Evolutionary conservation across 2,888 invertebrate species (phyloP).

Genomic region (Cyrtodaria siliqua): DNA sequence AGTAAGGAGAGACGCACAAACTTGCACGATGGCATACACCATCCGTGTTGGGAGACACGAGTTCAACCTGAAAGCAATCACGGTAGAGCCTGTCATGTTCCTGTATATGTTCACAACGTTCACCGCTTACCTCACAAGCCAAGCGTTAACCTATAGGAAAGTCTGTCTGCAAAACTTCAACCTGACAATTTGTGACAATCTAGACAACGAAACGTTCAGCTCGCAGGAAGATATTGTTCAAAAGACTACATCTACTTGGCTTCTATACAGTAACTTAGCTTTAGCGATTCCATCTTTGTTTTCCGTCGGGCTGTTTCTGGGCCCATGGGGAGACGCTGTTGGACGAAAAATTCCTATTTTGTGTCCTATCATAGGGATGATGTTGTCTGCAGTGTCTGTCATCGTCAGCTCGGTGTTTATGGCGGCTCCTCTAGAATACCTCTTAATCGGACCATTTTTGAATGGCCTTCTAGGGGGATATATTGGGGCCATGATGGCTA

Average conservation of each 20-base stretch:
- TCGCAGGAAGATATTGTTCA: conserved; percentile 79
- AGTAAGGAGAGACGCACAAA: too few relatives aligned
- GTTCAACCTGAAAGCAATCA: conserved; percentile 85
- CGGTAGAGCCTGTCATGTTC: conserved; percentile 95
- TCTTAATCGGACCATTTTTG: conserved; percentile 85
- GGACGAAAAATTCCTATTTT: conserved; percentile 86
- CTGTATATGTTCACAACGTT: conserved; percentile 94
- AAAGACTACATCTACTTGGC: conserved; percentile 83
- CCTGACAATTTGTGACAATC: conserved; percentile 65
- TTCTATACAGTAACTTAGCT: conserved; percentile 82
- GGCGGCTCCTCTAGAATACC: conserved; percentile 75
- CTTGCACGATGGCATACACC: too few relatives aligned
- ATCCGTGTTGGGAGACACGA: too few relatives aligned
- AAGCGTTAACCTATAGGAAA: conserved; percentile 86
- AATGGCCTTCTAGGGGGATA: conserved; percentile 86
- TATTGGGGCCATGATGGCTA: conserved; percentile 85
- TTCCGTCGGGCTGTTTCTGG: conserved; percentile 80
- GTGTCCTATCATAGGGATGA: conserved; percentile 85
- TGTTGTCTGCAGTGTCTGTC: conserved; percentile 70
- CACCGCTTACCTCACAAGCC: conserved; percentile 84
- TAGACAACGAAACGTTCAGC: conserved; percentile 67
- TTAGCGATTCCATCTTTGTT: conserved; percentile 83
- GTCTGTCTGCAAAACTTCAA: conserved; percentile 80
- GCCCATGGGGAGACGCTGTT: conserved; percentile 85
- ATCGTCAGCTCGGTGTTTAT: conserved; percentile 81